These are phyloP conservation scores for Addax nasomaculatus DNA, from an alignment of 2,113 vertebrate species.

Conservation along the genomic window DNA sequence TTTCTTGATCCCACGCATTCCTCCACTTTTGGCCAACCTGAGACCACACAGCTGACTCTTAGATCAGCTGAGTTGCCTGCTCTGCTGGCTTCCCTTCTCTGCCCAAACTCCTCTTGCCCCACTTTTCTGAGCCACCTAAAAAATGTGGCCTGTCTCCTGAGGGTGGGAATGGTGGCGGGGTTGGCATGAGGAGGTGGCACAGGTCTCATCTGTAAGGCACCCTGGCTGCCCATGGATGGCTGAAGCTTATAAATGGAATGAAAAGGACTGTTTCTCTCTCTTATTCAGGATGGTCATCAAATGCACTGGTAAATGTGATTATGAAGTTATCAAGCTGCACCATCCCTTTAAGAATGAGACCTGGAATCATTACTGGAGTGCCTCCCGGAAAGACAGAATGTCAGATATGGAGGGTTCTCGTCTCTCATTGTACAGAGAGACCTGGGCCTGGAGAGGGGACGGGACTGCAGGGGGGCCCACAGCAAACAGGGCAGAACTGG, in stretches of 20 bases:
- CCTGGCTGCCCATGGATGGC: neutral
- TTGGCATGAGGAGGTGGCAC: neutral
- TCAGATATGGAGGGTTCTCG: neutral
- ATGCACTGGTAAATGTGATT: neutral
- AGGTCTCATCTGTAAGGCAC: neutral
- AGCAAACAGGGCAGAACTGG: neutral
- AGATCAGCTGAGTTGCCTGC: neutral
- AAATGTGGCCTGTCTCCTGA: neutral
- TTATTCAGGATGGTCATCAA: neutral
- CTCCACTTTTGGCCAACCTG: neutral
- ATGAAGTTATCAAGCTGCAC: neutral
- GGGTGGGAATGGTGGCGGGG: neutral
- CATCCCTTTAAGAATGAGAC: neutral
- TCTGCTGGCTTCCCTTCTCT: neutral
- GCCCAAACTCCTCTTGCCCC: neutral
- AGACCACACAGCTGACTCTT: neutral
- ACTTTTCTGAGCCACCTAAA: neutral
- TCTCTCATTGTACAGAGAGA: neutral
- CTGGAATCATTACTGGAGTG: neutral
- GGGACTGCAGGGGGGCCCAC: neutral
- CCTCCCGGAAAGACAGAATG: neutral
- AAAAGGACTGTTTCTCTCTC: neutral
- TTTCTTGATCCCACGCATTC: neutral
- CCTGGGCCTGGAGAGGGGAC: neutral
- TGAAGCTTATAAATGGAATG: neutral